Evolutionary conservation across 2,113 vertebrate species (phyloP).

Genomic region (Syngnathus scovelli): DNA sequence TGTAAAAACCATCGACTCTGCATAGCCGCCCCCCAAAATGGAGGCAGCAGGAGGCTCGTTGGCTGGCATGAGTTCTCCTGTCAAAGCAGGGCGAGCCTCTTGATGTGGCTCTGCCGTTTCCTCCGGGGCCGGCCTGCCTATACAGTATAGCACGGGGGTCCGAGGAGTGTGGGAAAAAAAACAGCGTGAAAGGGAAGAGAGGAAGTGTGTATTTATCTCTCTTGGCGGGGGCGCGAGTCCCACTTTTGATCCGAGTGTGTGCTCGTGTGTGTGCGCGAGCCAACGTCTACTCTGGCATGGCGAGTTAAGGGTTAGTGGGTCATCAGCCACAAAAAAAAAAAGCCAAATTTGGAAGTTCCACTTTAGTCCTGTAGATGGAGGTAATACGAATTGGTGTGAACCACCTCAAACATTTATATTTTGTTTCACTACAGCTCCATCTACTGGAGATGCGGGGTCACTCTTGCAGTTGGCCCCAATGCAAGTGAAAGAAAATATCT

Average conservation of each 20-base stretch:
- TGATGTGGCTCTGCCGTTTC: constrained; percentile 74
- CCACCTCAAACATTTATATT: background rate
- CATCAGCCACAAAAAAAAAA: constrained; percentile 23
- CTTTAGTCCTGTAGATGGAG: background rate
- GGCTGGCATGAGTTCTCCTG: constrained; percentile 35
- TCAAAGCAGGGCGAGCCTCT: constrained; percentile 57
- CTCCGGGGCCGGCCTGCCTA: constrained; percentile 49
- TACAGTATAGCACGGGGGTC: constrained; percentile 42
- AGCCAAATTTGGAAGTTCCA: background rate
- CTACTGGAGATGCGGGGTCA: background rate
- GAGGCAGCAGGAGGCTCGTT: background rate
- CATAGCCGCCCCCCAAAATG: constrained; percentile 13
- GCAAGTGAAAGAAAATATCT: background rate
- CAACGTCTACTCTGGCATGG: constrained; percentile 10
- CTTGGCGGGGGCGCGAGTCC: constrained; percentile 63
- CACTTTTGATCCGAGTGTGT: constrained; percentile 60
- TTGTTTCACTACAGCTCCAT: background rate
- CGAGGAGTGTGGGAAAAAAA: constrained; percentile 66
- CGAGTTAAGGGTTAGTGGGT: constrained; percentile 33
- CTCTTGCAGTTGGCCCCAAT: background rate
- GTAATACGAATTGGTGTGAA: background rate
- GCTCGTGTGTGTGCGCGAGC: constrained; percentile 33
- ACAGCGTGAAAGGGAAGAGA: constrained; percentile 60
- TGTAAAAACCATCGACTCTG: constrained; percentile 8
- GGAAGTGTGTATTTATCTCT: constrained; percentile 75